A percentile compares a stretch with the other conserved stretches of the same genome.
Evolutionary conservation across 2,113 vertebrate species (phyloP).

Genomic region (Xenopus tropicalis): DNA sequence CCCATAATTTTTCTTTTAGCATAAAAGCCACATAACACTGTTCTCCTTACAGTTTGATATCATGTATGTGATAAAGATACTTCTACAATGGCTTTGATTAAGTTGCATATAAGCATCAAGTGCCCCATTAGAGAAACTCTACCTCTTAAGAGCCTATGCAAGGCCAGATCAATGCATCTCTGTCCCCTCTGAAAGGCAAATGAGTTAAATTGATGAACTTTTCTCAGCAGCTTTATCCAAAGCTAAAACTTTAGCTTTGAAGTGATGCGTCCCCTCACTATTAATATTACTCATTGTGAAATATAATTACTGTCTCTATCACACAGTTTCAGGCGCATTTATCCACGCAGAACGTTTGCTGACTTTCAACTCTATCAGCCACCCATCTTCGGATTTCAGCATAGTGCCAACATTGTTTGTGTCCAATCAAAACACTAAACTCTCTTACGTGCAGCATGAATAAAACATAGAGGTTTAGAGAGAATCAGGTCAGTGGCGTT

Average conservation of each 20-base stretch:
- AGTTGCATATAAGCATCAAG: no score
- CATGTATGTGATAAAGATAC: no score
- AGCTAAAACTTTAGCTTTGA: conserved; percentile 48
- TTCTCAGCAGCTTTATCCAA: conserved; percentile 50
- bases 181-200: conserved; percentile 32
- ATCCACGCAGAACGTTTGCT: conserved; percentile 60
- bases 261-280: conserved; percentile 56
- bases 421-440: conserved; percentile 21
- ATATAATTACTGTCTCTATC: conserved; percentile 69
- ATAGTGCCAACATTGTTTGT: conserved; percentile 40
- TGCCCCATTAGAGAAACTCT: no score
- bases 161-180: conserved; percentile 48
- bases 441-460: conserved; percentile 13
- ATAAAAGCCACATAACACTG: no score
- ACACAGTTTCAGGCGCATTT: conserved; percentile 61
- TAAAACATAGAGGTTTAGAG: conserved; percentile 19
- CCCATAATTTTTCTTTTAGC: no score
- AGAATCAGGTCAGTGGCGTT: not conserved
- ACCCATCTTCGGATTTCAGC: conserved; percentile 51
- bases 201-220: conserved; percentile 61
- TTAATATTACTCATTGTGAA: conserved; percentile 68
- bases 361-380: conserved; percentile 55
- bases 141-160: conserved; percentile 13
- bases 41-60: no score
- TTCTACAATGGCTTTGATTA: no score